Percentiles rank a stretch among this genome's conserved stretches.
These are phyloP conservation scores for Zygaena filipendulae DNA, from an alignment of 2,888 invertebrate species.

Conservation along the genomic window DNA sequence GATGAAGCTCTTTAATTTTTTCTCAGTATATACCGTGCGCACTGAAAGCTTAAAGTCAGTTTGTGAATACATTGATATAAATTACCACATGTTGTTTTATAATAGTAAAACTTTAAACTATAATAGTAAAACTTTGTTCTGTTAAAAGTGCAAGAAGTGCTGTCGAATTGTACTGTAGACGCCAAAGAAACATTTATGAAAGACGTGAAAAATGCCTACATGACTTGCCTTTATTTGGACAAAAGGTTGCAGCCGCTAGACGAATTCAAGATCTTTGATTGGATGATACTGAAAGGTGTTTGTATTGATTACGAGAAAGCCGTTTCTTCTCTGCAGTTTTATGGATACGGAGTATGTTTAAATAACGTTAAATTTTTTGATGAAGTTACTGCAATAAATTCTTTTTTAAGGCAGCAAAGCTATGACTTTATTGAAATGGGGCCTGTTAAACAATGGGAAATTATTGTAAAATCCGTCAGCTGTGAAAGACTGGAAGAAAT, in stretches of 20 bases:
- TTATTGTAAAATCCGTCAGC: conserved; percentile 2
- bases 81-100: too few relatives aligned
- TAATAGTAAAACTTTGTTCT: background rate
- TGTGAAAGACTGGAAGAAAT: conserved; percentile 2
- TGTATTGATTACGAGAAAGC: background rate
- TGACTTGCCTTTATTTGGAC: conserved; percentile 3
- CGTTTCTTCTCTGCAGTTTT: background rate
- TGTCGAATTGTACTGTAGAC: background rate
- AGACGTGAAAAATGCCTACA: conserved; percentile 2
- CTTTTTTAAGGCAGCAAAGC: background rate
- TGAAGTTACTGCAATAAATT: background rate
- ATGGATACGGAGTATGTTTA: conserved; percentile 3
- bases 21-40: conserved; percentile 18
- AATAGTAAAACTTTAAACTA: too few relatives aligned
- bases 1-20: conserved; percentile 18
- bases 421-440: too few relatives aligned
- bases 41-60: conserved; percentile 16
- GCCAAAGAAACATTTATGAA: background rate
- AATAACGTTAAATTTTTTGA: background rate
- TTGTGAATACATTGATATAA: conserved; percentile 13
- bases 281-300: conserved; percentile 2
- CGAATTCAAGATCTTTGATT: conserved; percentile 2
- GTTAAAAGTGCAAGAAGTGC: background rate
- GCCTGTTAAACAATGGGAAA: conserved; percentile 2
- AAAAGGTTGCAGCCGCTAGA: conserved; percentile 2